A percentile compares a stretch with the other conserved stretches of the same genome.
Evolutionary conservation across 2,888 invertebrate genomes (phyloP).

Genomic region (Dicycla oo): DNA sequence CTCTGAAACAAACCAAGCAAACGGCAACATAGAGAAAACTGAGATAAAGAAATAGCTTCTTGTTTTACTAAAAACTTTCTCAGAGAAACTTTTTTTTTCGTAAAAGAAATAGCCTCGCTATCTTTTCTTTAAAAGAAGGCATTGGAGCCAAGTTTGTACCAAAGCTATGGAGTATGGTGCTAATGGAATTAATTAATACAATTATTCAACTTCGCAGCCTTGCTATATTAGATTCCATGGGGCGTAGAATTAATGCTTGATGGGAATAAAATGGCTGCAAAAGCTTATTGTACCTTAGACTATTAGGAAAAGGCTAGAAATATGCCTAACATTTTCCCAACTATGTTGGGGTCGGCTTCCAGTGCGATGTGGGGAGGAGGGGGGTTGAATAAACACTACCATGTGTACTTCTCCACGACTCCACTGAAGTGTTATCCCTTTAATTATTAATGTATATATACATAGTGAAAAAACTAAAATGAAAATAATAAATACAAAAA

Average conservation of each 20-base stretch:
- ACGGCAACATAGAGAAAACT: slow-evolving; percentile 15
- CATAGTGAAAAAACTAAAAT: too few species aligned
- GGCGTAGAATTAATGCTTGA: neutral
- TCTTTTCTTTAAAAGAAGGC: slow-evolving; percentile 18
- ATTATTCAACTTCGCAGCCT: slow-evolving; percentile 45
- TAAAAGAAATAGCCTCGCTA: slow-evolving; percentile 19
- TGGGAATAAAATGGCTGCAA: too few species aligned
- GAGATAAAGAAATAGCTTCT: slow-evolving; percentile 44
- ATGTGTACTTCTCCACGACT: too few species aligned
- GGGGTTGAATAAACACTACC: too few species aligned
- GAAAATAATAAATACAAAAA: too few species aligned
- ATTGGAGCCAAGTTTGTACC: slow-evolving; percentile 18
- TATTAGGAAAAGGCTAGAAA: too few species aligned
- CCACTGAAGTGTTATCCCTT: too few species aligned
- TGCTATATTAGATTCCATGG: slow-evolving; percentile 28
- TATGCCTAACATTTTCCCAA: too few species aligned
- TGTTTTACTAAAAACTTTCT: slow-evolving; percentile 54
- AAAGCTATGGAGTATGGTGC: slow-evolving; percentile 33
- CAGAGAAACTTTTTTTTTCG: slow-evolving; percentile 28
- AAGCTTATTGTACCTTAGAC: too few species aligned
- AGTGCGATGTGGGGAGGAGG: too few species aligned
- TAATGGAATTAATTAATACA: slow-evolving; percentile 52
- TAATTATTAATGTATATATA: too few species aligned
- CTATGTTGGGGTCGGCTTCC: too few species aligned
- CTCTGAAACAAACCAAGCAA: slow-evolving; percentile 3